Conservation (phyloP, 2,797 vertebrate species). For the Falco columbarius region DNA sequence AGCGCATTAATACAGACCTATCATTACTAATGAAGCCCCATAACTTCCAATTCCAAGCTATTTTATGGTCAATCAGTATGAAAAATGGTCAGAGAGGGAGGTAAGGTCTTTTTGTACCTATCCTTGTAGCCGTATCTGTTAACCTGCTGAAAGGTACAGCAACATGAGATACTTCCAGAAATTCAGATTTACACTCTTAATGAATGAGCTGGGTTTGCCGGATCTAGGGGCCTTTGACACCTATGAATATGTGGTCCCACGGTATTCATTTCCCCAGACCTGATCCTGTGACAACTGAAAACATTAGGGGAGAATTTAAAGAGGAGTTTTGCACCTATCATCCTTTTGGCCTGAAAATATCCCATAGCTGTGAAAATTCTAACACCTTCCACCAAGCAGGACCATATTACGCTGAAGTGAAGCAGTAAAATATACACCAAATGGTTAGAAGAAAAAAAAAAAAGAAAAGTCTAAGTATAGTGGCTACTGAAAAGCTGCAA, state of each 20-base stretch:
- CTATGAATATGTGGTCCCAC: rapidly evolving
- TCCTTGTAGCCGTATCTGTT: background rate
- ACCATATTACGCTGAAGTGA: background rate
- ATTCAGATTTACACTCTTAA: background rate
- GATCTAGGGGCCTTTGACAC: background rate
- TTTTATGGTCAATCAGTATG: background rate
- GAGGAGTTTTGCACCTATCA: background rate
- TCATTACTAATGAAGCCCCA: background rate
- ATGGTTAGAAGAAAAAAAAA: background rate
- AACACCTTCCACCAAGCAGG: background rate
- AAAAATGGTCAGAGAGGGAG: background rate
- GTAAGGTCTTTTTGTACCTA: background rate
- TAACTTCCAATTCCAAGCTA: background rate
- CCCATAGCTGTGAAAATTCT: background rate
- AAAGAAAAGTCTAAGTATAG: background rate
- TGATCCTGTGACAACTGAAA: background rate
- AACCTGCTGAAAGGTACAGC: background rate
- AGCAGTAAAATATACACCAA: background rate
- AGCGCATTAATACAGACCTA: background rate
- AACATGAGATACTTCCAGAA: background rate
- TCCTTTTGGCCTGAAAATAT: background rate
- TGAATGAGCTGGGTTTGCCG: background rate
- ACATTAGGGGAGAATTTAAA: background rate
- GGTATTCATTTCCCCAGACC: background rate
- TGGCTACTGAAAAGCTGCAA: background rate